A percentile compares a stretch with the other conserved stretches of the same genome.
Evolutionary conservation across 1,140 invertebrate genomes (phyloP).

Genomic region (Trichoplusia ni): DNA sequence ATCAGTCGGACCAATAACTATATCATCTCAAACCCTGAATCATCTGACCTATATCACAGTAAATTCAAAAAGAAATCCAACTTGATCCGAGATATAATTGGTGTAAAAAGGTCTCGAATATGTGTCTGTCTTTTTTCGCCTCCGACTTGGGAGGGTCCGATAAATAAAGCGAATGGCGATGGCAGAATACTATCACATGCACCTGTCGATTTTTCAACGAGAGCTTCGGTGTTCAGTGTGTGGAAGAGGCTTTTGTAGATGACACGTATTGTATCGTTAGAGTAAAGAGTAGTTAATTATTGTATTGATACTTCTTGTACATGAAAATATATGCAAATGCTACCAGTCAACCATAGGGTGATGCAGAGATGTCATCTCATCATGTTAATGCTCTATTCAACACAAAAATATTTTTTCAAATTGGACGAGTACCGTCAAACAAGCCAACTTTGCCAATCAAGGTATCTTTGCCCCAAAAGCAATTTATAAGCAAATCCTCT

Average conservation of each 20-base stretch:
- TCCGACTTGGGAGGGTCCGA: conserved; percentile 43
- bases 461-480: too few species aligned
- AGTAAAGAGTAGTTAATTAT: too few species aligned
- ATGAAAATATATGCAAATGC: too few species aligned
- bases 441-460: too few species aligned
- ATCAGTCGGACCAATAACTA: background rate
- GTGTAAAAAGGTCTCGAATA: conserved; percentile 31
- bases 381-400: too few species aligned
- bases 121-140: conserved; percentile 44
- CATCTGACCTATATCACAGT: conserved; percentile 14
- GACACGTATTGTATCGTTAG: too few species aligned
- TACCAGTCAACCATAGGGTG: too few species aligned
- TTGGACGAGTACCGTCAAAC: too few species aligned
- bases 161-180: conserved; percentile 64
- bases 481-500: too few species aligned
- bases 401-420: too few species aligned
- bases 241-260: conserved; percentile 41
- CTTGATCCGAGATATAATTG: conserved; percentile 16
- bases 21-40: background rate
- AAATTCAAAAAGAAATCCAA: conserved; percentile 23
- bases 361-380: too few species aligned
- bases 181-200: conserved; percentile 59
- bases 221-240: background rate
- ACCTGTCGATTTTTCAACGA: conserved; percentile 63
- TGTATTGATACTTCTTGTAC: too few species aligned